Base-by-base conservation (phyloP, 2,797 vertebrate species). In the Tenualosa ilisha region DNA sequence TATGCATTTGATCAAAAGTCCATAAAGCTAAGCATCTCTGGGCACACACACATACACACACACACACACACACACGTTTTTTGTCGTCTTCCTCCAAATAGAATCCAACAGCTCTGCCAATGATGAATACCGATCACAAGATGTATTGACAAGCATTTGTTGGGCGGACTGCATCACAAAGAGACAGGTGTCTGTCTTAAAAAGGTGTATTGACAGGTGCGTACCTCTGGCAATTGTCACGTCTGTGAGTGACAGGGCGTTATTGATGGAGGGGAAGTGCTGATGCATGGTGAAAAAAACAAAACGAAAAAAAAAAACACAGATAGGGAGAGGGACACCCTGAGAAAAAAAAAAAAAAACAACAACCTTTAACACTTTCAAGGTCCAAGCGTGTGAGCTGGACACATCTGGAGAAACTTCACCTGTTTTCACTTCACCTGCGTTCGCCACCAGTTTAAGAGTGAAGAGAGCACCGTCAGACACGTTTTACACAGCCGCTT, bases 241-340 rank as follows among this genome's bases (percentile, higher is more conserved):
- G 91, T 17, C 84, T 75, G 20, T 94, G 95, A 96, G 91, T 94
- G 94, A 95, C 95, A 93, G 92, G 87, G 88, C 43, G 84, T 90
- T 95, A 96, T 96, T 94, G 95, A 96, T 93, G 92, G 92, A 93
- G 88, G 26, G 91, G 91, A 94, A 88, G 89, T 94, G 93, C 93
- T 94, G 93, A 95, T 93, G 72, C 72, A 0, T 5, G 40, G 40
- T 17, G 20, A 79, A 79, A 75, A 72, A 72, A 31, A 68, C 8
- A 46, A 51, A 51, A 50, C 63, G 89, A 88, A 92, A 50, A 53
- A 81, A 20, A 24, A 59, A 85, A 43, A 65, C 22, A 72, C 43
- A 65, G 26, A 40, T 2, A 59, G 56, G 20, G 46, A 49, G 82
- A 61, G 56, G 22, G 82, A 63, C 26, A 26, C 3, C 50, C 50